Evolutionary conservation across 1,140 invertebrate species (phyloP).

Genomic region (Muscidifurax raptorellus): DNA sequence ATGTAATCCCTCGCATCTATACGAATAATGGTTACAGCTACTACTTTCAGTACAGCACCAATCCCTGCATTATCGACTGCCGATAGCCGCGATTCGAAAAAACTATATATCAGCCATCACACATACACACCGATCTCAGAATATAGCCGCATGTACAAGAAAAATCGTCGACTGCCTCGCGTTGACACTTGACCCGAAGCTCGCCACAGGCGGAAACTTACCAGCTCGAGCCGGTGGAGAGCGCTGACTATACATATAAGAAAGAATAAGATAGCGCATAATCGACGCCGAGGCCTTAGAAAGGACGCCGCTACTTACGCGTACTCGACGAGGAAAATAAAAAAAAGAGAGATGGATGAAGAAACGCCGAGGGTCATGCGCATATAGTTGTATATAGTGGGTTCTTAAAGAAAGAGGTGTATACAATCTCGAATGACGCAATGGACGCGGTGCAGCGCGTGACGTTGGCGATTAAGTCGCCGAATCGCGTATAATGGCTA

Average conservation of each 20-base stretch:
- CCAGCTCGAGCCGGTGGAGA: not conserved
- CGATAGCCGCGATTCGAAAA: not conserved
- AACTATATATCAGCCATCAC: not conserved
- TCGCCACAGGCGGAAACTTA: constrained; percentile 17
- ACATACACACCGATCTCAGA: not conserved
- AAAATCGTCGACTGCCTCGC: not conserved
- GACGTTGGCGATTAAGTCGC: constrained; percentile 5
- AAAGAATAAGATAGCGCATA: not conserved
- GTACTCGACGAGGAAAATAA: not conserved
- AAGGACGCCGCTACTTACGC: not conserved
- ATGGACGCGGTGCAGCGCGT: not conserved
- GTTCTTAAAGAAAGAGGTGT: not conserved
- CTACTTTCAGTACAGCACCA: not conserved
- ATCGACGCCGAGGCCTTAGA: not conserved
- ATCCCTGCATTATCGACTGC: constrained; percentile 19
- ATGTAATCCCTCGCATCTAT: no score
- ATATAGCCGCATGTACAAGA: not conserved
- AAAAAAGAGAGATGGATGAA: not conserved
- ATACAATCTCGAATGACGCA: not conserved
- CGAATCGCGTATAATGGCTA: not conserved
- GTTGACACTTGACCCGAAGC: constrained; percentile 31
- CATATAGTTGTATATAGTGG: not conserved
- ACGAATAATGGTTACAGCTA: no score
- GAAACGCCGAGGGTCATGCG: not conserved
- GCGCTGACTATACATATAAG: not conserved